Evolutionary conservation across 2,113 vertebrate genomes (phyloP).

Genomic region (Nyctibius bracteatus): DNA sequence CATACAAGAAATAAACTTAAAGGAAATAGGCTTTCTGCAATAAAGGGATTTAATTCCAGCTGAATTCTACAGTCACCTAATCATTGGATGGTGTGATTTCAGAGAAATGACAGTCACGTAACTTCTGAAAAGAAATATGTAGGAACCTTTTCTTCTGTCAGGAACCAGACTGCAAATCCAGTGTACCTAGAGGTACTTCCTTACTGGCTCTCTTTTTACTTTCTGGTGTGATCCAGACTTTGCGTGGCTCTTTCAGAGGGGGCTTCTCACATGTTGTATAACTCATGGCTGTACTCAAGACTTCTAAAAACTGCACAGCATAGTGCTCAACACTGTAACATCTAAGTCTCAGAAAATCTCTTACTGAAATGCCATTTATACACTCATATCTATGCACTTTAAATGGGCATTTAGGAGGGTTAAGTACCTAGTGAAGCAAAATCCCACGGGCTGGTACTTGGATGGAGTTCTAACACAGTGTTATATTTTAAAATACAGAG

Average conservation of each 20-base stretch:
- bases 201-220: not conserved
- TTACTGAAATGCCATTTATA: not conserved
- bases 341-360: not conserved
- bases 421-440: not conserved
- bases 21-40: not conserved
- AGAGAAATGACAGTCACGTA: not conserved
- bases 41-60: not conserved
- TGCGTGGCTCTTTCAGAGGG: fast-evolving
- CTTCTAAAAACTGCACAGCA: not conserved
- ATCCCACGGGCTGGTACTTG: not conserved
- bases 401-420: not conserved
- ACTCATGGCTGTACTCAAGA: not conserved
- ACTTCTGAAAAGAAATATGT: not conserved
- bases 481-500: not conserved
- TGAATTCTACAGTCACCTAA: not conserved
- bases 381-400: not conserved
- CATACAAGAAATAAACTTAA: not conserved
- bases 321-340: not conserved
- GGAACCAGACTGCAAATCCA: not conserved
- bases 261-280: not conserved
- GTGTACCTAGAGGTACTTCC: not conserved
- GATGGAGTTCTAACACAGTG: not conserved
- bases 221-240: not conserved
- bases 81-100: not conserved
- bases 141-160: not conserved